Evolutionary conservation across 2,113 vertebrate species (phyloP).

Genomic region (Microtus richardsoni): DNA sequence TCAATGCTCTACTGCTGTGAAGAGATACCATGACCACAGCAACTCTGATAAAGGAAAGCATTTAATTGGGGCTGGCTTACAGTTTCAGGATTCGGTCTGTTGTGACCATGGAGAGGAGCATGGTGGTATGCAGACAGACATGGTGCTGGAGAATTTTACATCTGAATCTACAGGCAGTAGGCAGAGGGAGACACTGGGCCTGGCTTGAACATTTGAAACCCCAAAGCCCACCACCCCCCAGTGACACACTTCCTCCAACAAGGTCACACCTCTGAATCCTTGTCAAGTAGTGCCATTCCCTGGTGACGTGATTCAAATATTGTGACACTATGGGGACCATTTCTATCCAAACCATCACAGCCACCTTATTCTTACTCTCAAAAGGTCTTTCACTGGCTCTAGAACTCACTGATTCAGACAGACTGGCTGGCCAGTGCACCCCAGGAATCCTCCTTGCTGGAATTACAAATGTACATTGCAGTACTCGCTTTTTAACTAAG

Average conservation of each 20-base stretch:
- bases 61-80: background rate
- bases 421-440: background rate
- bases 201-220: background rate
- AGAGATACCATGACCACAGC: background rate
- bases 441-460: background rate
- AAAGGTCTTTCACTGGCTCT: background rate
- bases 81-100: background rate
- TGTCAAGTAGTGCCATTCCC: background rate
- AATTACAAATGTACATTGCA: background rate
- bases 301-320: background rate
- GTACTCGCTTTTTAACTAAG: background rate
- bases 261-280: background rate
- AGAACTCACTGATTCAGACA: background rate
- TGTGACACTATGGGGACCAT: background rate
- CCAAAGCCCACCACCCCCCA: background rate
- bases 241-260: background rate
- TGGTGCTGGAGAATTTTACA: background rate
- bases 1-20: background rate
- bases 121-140: background rate
- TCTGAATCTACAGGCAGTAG: background rate
- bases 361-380: background rate
- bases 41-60: background rate
- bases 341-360: background rate
- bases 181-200: background rate
- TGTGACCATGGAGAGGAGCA: background rate